phyloP scores from a whole-genome alignment of 2,888 invertebrate genomes.

The Cyclophora albipunctata region DNA sequence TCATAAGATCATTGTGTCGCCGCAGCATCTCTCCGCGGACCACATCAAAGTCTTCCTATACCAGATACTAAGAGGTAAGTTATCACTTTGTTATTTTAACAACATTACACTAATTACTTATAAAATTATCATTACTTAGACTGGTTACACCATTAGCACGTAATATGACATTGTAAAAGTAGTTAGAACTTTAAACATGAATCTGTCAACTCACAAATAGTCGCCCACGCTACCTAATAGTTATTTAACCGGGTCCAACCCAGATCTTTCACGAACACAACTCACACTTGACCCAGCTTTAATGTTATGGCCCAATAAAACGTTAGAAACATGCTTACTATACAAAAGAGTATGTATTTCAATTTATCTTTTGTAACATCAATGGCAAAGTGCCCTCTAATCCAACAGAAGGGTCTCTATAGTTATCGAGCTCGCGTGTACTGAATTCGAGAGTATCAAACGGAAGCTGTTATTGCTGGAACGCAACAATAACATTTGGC shows the following conservation, averaged over 20 bases:
- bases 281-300: too few species aligned
- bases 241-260: too few species aligned
- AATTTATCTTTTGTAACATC: constrained; percentile 8
- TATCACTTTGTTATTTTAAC: neutral
- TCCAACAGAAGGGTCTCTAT: constrained; percentile 7
- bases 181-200: too few species aligned
- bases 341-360: constrained; percentile 13
- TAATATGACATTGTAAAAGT: too few species aligned
- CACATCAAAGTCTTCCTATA: constrained; percentile 99
- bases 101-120: neutral
- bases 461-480: constrained; percentile 18
- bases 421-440: constrained; percentile 9
- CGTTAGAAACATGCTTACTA: constrained; percentile 4
- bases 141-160: too few species aligned
- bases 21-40: constrained; percentile 98
- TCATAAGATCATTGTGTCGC: constrained; percentile 99
- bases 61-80: constrained; percentile 97
- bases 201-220: too few species aligned
- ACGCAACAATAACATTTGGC: constrained; percentile 25
- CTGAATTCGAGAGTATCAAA: constrained; percentile 11
- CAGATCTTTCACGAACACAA: too few species aligned
- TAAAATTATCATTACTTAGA: too few species aligned
- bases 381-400: constrained; percentile 13
- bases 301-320: neutral
- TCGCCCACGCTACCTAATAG: too few species aligned